Evolutionary conservation across 2,888 invertebrate genomes (phyloP), one percentile per base, ranked within the genome.

Genomic region (Mechanitis messenoides): DNA sequence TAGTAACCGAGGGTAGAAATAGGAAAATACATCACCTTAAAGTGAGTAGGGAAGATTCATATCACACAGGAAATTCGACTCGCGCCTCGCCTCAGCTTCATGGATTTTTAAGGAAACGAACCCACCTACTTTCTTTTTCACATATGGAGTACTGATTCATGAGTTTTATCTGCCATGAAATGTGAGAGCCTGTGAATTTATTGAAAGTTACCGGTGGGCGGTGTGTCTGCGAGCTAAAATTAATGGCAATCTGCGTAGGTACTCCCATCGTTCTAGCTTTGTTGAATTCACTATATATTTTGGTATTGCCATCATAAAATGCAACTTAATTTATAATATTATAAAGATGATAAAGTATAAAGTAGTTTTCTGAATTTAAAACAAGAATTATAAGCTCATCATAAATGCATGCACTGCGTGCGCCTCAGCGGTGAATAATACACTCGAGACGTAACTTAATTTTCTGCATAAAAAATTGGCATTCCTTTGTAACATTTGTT

Each of bases 1-100:
- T 72, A 74, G 77, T 75, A 70, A 69, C 63, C 63, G 81, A 79
- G 85, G 86, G 85, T 80, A 81, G 82, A 83, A 87, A 88, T 87
- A 84, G 83, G 84, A 85, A 86, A 87, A 89, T 89, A 89, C 87
- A 89, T 90, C 89, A 90, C 88, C 89, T 88, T 87, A 85, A 88
- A 88, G 79, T 84, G 86, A 88, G 84, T 80, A 83, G 87, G 88
- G 89, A 88, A 89, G 89, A 89, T 89, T 87, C 87, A 83, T 89
- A 89, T 90, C 90, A 75, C 74, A 74, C 88, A 87, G 89, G 89
- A 89, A 89, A 89, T 89, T 89, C 87, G 81, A 85, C 78, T 83
- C 81, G 82, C 83, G 82, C 84, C 80, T 80, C 81, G 82, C 75
- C 76, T 75, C 74, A 76, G 68, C 72, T 72, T 71, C 83, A 84